A percentile compares a stretch with the other conserved stretches of the same genome.
phyloP scores from a whole-genome alignment of 2,113 vertebrate species.

The Origma solitaria region DNA sequence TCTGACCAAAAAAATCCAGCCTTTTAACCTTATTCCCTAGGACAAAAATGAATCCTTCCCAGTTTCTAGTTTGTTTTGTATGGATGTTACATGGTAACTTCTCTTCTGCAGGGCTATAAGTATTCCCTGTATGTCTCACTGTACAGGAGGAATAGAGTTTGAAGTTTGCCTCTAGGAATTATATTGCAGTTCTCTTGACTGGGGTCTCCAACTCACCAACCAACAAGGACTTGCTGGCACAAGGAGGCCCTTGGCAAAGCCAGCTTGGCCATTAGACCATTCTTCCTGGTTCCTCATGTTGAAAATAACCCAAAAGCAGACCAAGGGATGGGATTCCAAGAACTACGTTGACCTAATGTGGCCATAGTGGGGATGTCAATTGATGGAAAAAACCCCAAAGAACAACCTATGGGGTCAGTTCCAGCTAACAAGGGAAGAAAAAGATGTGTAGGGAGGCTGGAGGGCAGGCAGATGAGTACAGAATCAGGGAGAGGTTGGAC shows the following conservation, averaged over 20 bases:
- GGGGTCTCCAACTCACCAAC: neutral
- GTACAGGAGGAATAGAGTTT: neutral
- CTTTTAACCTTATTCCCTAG: neutral
- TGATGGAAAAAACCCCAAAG: neutral
- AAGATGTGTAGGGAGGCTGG: neutral
- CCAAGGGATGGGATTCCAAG: neutral
- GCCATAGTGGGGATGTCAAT: neutral
- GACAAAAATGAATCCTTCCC: neutral
- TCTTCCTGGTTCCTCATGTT: neutral
- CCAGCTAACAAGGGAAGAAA: neutral
- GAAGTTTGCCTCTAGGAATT: neutral
- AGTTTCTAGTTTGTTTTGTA: neutral
- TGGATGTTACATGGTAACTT: neutral
- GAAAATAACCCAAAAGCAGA: neutral
- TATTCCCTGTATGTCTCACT: neutral
- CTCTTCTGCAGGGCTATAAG: neutral
- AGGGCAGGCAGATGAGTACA: neutral
- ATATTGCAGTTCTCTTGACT: neutral
- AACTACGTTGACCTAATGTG: neutral
- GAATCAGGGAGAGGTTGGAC: neutral
- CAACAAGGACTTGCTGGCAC: neutral
- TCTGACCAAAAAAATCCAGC: neutral
- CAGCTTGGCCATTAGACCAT: neutral
- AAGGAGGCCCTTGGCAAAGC: neutral
- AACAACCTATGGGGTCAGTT: fast-evolving